Evolutionary conservation across 2,888 invertebrate species (phyloP).

Genomic region (Trichogramma dendrolimi): DNA sequence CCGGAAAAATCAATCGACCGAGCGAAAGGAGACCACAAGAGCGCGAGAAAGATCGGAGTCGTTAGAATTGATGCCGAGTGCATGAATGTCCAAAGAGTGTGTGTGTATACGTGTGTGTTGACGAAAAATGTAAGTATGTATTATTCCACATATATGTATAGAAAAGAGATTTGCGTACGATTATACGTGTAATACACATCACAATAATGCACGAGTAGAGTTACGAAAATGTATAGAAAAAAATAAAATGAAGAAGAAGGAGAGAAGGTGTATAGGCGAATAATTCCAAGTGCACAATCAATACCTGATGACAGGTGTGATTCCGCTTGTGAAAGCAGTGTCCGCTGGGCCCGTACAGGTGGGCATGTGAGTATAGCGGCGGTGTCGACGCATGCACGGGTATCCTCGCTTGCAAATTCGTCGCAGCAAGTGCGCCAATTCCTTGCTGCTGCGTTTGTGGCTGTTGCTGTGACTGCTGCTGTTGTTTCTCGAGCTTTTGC

Average conservation of each 20-base stretch:
- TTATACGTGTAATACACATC: not conserved
- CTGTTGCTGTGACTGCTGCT: not conserved
- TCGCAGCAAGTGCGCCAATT: constrained; percentile 37
- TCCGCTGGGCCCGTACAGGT: constrained; percentile 44
- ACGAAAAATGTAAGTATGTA: not conserved
- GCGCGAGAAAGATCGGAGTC: not conserved
- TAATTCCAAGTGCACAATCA: not conserved
- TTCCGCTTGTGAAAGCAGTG: constrained; percentile 48
- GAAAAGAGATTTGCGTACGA: not conserved
- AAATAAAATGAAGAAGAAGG: not conserved
- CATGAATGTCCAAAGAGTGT: not conserved
- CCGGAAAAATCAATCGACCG: not conserved
- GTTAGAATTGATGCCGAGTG: not conserved
- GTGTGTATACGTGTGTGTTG: not conserved
- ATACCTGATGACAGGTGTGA: constrained; percentile 45
- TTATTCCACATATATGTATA: not conserved
- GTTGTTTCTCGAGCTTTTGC: not conserved
- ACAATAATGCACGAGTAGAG: not conserved
- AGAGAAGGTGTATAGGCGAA: not conserved
- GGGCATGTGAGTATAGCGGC: constrained; percentile 40
- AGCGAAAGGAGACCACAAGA: not conserved
- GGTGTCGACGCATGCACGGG: constrained; percentile 42
- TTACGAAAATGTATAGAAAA: not conserved
- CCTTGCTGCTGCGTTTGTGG: not conserved
- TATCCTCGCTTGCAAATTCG: not conserved